phyloP scores from a whole-genome alignment of 1,140 invertebrate genomes.

The Sarcophaga peregrina region DNA sequence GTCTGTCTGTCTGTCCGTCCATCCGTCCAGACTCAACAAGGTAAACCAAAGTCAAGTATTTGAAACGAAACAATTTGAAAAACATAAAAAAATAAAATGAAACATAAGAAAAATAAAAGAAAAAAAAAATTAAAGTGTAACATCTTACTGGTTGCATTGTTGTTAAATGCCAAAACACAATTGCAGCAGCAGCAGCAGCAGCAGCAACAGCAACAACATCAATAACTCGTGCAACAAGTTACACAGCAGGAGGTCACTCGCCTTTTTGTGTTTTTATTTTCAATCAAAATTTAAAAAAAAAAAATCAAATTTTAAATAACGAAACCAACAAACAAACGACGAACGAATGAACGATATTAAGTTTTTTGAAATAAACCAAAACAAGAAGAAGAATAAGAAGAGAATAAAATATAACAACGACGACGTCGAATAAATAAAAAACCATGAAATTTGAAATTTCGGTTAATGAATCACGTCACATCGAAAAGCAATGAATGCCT shows the following conservation, averaged over 20 bases:
- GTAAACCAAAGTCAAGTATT: slow-evolving; percentile 27
- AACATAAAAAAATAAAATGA: background rate
- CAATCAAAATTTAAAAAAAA: background rate
- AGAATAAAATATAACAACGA: background rate
- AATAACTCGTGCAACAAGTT: slow-evolving; percentile 30
- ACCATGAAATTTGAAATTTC: slow-evolving; percentile 4
- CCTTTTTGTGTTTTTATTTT: background rate
- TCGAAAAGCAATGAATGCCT: background rate
- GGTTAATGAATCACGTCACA: slow-evolving; percentile 4
- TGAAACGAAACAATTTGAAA: background rate
- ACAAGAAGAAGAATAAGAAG: background rate
- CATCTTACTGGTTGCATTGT: slow-evolving; percentile 21
- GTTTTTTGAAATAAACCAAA: background rate
- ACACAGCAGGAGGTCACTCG: slow-evolving; percentile 38
- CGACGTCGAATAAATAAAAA: background rate
- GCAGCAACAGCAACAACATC: background rate
- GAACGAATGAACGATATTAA: slow-evolving; percentile 7
- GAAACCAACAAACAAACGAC: background rate
- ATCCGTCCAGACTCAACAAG: background rate
- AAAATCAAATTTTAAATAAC: background rate
- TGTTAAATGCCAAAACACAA: background rate
- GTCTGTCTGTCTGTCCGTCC: background rate
- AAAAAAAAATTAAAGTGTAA: background rate
- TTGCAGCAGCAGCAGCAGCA: background rate
- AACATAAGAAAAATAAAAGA: background rate